Conservation (phyloP, 2,797 vertebrate species). For the Lates japonicus region DNA sequence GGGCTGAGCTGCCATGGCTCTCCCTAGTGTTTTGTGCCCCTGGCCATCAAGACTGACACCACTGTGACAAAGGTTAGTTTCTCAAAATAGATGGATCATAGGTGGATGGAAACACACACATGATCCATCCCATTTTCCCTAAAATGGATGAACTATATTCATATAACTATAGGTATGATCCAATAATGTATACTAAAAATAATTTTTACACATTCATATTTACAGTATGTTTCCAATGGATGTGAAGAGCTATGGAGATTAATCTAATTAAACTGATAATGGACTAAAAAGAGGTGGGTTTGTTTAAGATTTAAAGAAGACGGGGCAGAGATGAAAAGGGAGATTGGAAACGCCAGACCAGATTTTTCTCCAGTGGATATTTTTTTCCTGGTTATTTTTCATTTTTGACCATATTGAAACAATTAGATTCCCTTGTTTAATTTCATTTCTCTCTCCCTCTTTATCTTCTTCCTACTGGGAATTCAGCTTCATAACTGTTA, state of each 20-base stretch:
- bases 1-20: conserved; percentile 51
- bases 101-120: conserved; percentile 27
- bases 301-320: background rate
- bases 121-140: background rate
- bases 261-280: conserved; percentile 14
- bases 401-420: background rate
- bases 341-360: background rate
- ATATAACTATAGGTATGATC: background rate
- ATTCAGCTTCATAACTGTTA: background rate
- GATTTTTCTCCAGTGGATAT: background rate
- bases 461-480: background rate
- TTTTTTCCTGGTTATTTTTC: background rate
- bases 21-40: conserved; percentile 37
- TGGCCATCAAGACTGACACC: conserved; percentile 49
- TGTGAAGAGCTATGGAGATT: background rate
- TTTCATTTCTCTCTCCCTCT: background rate
- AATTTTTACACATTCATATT: background rate
- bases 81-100: conserved; percentile 50
- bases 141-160: background rate
- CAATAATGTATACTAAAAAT: background rate
- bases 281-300: background rate
- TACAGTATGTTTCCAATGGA: background rate
- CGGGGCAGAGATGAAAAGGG: background rate
- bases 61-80: conserved; percentile 50
- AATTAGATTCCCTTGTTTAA: conserved; percentile 2